These are phyloP conservation scores for Macropis europaea DNA, from an alignment of 2,888 invertebrate species.

Conservation along the genomic window DNA sequence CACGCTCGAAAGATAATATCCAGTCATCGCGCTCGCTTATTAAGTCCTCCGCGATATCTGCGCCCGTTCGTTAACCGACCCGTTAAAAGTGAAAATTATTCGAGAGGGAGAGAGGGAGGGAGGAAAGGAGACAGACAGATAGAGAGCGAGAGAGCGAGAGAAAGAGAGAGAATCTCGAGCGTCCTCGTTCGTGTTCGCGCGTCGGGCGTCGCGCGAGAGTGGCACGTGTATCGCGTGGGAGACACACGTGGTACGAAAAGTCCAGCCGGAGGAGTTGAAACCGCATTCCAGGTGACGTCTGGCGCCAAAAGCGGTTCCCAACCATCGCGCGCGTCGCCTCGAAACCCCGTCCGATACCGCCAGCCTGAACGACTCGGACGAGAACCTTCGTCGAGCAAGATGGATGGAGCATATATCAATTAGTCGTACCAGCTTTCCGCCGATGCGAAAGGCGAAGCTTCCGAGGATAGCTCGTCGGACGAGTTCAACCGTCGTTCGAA, in stretches of 20 bases:
- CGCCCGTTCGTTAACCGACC: background rate
- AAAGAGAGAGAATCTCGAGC: too few species aligned
- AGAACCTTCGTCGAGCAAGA: background rate
- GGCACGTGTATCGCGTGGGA: slow-evolving; percentile 65
- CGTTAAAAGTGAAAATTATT: slow-evolving; percentile 25
- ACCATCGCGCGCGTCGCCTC: background rate
- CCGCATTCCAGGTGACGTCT: slow-evolving; percentile 74
- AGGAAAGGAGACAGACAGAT: too few species aligned
- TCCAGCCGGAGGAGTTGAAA: slow-evolving; percentile 67
- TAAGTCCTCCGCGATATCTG: slow-evolving; percentile 15
- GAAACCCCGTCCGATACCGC: background rate
- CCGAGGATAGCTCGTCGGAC: too few species aligned
- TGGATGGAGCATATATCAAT: too few species aligned
- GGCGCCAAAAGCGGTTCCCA: slow-evolving; percentile 75
- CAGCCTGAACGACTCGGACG: too few species aligned
- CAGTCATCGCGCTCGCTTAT: slow-evolving; percentile 3
- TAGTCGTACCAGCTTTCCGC: too few species aligned
- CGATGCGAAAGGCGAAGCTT: too few species aligned
- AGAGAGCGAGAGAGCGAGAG: too few species aligned
- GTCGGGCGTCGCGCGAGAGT: slow-evolving; percentile 36
- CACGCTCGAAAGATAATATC: slow-evolving; percentile 2
- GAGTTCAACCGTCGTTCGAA: too few species aligned
- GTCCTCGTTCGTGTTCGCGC: background rate
- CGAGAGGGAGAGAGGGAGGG: too few species aligned
- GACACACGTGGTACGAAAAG: slow-evolving; percentile 66